Base-by-base conservation (phyloP, 2,797 vertebrate species). In the Micromesistius poutassou region DNA sequence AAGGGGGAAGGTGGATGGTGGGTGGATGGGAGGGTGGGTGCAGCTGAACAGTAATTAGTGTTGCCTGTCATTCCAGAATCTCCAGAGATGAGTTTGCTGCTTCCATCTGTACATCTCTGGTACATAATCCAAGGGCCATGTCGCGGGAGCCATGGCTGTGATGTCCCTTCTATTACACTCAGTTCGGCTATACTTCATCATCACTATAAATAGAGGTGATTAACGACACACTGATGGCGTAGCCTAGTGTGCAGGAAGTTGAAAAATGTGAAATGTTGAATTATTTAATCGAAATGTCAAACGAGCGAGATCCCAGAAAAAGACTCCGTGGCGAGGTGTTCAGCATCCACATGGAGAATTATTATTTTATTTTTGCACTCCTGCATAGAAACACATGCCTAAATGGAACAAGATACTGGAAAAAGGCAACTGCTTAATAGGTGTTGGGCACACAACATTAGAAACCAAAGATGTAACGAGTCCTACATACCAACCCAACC, bases 301-400 rank as follows among this genome's bases (percentile, higher is more conserved):
- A 50, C 3, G 55, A 62, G 55, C 16, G 55, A 71, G 28, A 71
- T 30, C 4, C 30, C 30, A 71, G 28, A 13, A 71, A 30, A 28
- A 71, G 46, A 55, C 46, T 55, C 46, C 0, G 19, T 13, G 46
- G 46, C 19, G 46, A 55, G 46, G 46, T 55, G n/a, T 70, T 70
- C 28, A 70, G 66, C 7, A 70, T 70, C 66, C n/a, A 70, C 66
- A 70, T 70, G 28, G 25, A 86, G 30, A 35, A 71, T 80, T 75
- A n/a, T n/a, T 1, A 71, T 86, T 90, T 92, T 91, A 87, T 90
- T 93, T 90, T 93, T 87, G 74, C 87, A 84, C 88, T 91, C 86
- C 86, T 90, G 91, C 91, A 93, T 91, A 89, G 89, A 92, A 89
- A 93, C 85, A 91, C 90, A 89, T 91, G 87, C 87, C 90, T 91